Evolutionary conservation across 1,140 invertebrate genomes (phyloP).

Genomic region (Orchesella cincta): DNA sequence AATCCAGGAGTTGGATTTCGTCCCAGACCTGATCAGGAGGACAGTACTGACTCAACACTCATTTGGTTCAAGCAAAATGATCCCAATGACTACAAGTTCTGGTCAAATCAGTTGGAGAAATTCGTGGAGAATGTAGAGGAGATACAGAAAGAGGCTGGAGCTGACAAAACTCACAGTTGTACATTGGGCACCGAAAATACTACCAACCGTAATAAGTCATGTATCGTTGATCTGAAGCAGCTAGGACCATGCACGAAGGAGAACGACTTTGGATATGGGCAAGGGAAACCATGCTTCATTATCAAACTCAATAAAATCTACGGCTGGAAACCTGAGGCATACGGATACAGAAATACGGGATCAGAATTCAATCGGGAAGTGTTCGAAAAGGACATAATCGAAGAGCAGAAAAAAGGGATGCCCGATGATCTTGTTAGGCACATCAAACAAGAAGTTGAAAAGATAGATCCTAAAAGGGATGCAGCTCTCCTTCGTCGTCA

Average conservation of each 20-base stretch:
- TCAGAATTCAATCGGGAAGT: not conserved
- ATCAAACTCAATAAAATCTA: slow-evolving; percentile 86
- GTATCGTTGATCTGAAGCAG: slow-evolving; percentile 64
- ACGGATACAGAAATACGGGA: slow-evolving; percentile 9
- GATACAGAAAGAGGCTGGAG: slow-evolving; percentile 7
- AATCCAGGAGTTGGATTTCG: slow-evolving; percentile 88
- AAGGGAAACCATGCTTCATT: slow-evolving; percentile 75
- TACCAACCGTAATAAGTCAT: slow-evolving; percentile 1
- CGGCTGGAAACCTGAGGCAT: slow-evolving; percentile 70
- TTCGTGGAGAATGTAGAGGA: slow-evolving; percentile 62
- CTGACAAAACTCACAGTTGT: slow-evolving; percentile 4
- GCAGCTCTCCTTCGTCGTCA: not conserved
- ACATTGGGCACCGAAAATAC: slow-evolving; percentile 23
- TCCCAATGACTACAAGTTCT: slow-evolving; percentile 74
- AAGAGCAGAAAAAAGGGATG: slow-evolving; percentile 60
- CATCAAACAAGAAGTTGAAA: slow-evolving; percentile 59
- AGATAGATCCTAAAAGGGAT: not conserved
- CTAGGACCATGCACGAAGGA: slow-evolving; percentile 69
- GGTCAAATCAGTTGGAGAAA: slow-evolving; percentile 71
- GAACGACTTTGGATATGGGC: slow-evolving; percentile 71
- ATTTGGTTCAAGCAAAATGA: slow-evolving; percentile 86
- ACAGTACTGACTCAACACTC: slow-evolving; percentile 86
- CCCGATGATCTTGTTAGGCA: slow-evolving; percentile 63
- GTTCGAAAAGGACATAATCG: slow-evolving; percentile 57
- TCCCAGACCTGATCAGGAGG: slow-evolving; percentile 76